These are phyloP conservation scores for Vipera ursinii DNA, from an alignment of 2,797 vertebrate genomes.

Conservation along the genomic window DNA sequence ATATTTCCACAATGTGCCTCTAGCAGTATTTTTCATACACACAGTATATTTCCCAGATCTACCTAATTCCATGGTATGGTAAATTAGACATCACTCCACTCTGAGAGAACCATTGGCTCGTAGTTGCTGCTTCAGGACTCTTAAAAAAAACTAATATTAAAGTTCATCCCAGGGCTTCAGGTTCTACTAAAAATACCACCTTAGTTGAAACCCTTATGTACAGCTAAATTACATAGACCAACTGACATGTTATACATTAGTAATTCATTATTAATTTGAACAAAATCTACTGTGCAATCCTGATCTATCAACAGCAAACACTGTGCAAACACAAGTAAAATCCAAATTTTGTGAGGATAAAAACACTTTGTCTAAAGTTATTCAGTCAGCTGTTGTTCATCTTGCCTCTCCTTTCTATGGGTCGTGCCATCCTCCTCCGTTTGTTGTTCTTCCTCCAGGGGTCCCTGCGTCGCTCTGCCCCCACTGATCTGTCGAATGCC, in stretches of 20 bases:
- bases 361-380: background rate
- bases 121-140: background rate
- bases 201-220: background rate
- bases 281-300: background rate
- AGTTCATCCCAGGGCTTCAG: background rate
- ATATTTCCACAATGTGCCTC: background rate
- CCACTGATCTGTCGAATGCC: too few species aligned
- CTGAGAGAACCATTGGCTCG: background rate
- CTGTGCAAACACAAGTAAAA: background rate
- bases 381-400: too few species aligned
- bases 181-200: background rate
- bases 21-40: slow-evolving; percentile 4
- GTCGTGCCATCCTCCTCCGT: too few species aligned
- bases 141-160: background rate
- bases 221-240: background rate
- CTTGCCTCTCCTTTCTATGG: too few species aligned
- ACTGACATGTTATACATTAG: background rate
- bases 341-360: background rate
- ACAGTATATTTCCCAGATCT: background rate
- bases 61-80: background rate
- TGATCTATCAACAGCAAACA: background rate
- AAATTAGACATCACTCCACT: background rate
- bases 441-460: too few species aligned
- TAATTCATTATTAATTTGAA: background rate
- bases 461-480: too few species aligned